A percentile compares a stretch with the other conserved stretches of the same genome.
Conservation (phyloP, 2,888 invertebrate species). For the Pachliopta kotzebuea region DNA sequence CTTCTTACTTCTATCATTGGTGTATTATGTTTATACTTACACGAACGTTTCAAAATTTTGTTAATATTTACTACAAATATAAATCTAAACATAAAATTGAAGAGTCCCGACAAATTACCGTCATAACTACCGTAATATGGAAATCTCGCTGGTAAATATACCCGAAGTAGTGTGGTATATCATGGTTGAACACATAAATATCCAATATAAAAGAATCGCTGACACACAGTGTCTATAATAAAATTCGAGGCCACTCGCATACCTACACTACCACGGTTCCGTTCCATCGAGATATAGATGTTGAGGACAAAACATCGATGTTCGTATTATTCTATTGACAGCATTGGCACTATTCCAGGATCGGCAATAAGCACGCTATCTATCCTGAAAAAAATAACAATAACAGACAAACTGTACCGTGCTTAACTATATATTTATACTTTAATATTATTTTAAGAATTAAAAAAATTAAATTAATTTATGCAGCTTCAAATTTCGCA, state of each 20-base stretch:
- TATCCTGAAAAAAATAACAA: constrained; percentile 12
- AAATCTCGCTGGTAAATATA: constrained; percentile 32
- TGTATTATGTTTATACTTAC: too few species aligned
- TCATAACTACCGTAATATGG: constrained; percentile 30
- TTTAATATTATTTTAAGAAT: too few species aligned
- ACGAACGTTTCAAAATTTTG: too few species aligned
- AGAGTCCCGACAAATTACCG: constrained; percentile 10
- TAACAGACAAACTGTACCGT: neutral
- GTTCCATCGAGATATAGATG: constrained; percentile 6
- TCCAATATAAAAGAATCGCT: constrained; percentile 27
- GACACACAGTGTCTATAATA: constrained; percentile 25
- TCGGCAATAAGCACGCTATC: constrained; percentile 14
- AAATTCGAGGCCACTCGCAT: constrained; percentile 20
- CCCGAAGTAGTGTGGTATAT: constrained; percentile 21
- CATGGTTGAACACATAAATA: constrained; percentile 20
- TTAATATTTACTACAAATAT: too few species aligned
- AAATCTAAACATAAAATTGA: too few species aligned
- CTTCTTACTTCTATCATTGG: too few species aligned
- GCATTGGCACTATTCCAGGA: constrained; percentile 25
- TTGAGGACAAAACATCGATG: constrained; percentile 24
- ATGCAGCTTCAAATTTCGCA: too few species aligned
- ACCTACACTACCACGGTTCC: constrained; percentile 6
- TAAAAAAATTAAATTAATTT: too few species aligned
- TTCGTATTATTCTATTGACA: constrained; percentile 25
- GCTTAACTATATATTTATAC: too few species aligned